Conservation (phyloP, 1,140 invertebrate genomes). For the Trissolcus basalis region DNA sequence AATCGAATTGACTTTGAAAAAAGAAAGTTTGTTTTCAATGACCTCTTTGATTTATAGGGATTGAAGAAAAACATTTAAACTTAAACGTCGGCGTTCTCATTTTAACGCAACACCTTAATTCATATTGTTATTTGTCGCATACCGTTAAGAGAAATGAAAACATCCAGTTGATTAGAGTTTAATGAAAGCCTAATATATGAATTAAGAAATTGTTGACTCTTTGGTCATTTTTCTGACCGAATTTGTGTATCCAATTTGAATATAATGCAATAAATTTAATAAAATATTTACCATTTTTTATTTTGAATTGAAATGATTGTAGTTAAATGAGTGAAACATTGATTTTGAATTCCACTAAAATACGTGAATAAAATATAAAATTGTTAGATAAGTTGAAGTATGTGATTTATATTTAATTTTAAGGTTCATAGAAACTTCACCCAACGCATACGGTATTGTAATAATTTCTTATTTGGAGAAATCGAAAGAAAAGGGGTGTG, state of each 20-base stretch:
- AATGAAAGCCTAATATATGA: too few relatives aligned
- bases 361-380: too few relatives aligned
- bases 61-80: conserved; percentile 38
- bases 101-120: conserved; percentile 46
- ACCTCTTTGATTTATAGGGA: conserved; percentile 36
- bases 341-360: too few relatives aligned
- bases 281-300: too few relatives aligned
- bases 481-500: background rate
- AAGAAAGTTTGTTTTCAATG: conserved; percentile 47
- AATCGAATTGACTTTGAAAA: conserved; percentile 34
- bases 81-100: conserved; percentile 35
- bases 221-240: conserved; percentile 3
- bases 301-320: too few relatives aligned
- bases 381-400: too few relatives aligned
- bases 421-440: background rate
- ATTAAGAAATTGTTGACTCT: conserved; percentile 21
- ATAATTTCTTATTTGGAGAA: conserved; percentile 19
- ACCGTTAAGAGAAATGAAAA: conserved; percentile 53
- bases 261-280: too few relatives aligned
- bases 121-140: conserved; percentile 49
- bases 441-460: conserved; percentile 11
- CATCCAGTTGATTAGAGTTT: conserved; percentile 21
- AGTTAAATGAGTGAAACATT: too few relatives aligned
- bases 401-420: too few relatives aligned
- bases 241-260: background rate